A percentile compares a stretch with the other conserved stretches of the same genome.
Conservation (phyloP, 2,888 invertebrate species). For the Sthenelais limicola region DNA sequence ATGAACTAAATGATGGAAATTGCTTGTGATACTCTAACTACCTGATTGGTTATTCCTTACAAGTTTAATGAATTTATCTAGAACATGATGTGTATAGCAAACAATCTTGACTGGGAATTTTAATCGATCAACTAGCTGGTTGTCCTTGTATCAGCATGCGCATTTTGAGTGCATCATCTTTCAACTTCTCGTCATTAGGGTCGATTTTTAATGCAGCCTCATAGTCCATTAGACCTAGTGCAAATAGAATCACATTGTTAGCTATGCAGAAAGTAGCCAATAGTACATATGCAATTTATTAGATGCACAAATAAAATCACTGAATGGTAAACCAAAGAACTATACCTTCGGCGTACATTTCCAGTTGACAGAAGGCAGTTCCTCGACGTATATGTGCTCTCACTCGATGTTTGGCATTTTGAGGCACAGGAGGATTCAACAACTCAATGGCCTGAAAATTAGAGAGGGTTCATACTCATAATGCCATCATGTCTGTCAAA, state of each 20-base stretch:
- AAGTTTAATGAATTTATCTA: no score
- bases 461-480: no score
- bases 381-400: constrained; percentile 84
- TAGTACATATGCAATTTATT: neutral
- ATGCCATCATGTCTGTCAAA: no score
- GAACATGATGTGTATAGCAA: no score
- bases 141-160: no score
- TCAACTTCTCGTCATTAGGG: constrained; percentile 78
- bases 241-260: no score
- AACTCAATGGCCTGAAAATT: constrained; percentile 79
- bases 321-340: neutral
- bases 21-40: no score
- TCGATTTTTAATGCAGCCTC: constrained; percentile 81
- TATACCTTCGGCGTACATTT: constrained; percentile 78
- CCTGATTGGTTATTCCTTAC: no score
- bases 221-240: constrained; percentile 78
- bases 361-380: constrained; percentile 81
- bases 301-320: neutral
- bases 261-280: neutral
- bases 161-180: constrained; percentile 78
- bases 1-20: no score
- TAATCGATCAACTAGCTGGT: no score
- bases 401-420: constrained; percentile 81
- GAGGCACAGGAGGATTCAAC: constrained; percentile 81
- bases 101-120: no score